Base-by-base conservation (phyloP, 2,113 vertebrate genomes). In the Protobothrops mucrosquamatus region DNA sequence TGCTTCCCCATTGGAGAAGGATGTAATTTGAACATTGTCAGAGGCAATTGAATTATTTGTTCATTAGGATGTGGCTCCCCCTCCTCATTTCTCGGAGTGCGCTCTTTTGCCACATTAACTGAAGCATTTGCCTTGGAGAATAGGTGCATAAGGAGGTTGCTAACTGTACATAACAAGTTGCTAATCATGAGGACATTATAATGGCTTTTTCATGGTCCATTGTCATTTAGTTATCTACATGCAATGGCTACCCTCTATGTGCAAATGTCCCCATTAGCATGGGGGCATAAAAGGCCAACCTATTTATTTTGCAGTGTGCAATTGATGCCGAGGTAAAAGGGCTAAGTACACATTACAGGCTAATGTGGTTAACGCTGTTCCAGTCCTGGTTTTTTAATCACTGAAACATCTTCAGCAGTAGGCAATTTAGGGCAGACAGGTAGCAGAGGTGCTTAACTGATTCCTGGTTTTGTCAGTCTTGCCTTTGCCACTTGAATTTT, bases 1-100 rank as follows among this genome's bases (percentile, higher is more conserved):
- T 98, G 98, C 98, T 98, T 98, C 94, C 94, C 95, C 93, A 2
- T 94, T 99, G 4, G 97, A 98, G 93, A 98, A 98, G 95, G 97
- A 96, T 93, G 85, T 97, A 3, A 93, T 98, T 91, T 99, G 96
- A 97, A 94, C 93, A 89, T 54, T 93, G 61, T 89, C 88, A 34
- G 55, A 89, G 93, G 93, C 55, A 61, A 94, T 93, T 74, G 92
- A 57, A 92, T 96, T 96, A 93, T 95, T 96, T 94, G 86, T 94
- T 94, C 89, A 85, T 89, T 93, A 57, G 94, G 34, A 89, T 85
- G 89, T 89, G 90, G 93, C 92, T 90, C 69, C 59, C 74, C 52
- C 29, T 11, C n/a, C 3, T 89, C 23, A 57, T 94, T 95, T 95
- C 91, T 56, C 89, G 52, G 7, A 43, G 18, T 0, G 0, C 59